phyloP scores from a whole-genome alignment of 2,113 vertebrate genomes.

The Callocephalon fimbriatum region DNA sequence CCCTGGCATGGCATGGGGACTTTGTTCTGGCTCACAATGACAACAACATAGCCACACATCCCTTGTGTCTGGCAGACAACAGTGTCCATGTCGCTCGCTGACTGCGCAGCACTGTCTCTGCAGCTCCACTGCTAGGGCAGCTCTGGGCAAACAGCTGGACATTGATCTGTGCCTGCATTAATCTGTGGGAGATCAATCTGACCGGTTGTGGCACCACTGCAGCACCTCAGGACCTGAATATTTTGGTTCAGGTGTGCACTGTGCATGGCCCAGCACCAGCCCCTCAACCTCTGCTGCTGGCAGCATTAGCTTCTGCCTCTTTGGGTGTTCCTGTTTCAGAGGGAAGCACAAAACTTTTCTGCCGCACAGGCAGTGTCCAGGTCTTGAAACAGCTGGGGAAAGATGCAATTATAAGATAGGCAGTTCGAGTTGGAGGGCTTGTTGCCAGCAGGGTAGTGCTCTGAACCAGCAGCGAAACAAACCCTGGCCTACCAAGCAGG shows the following conservation, averaged over 20 bases:
- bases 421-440: background rate
- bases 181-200: background rate
- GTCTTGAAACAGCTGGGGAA: background rate
- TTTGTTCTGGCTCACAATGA: conserved; percentile 42
- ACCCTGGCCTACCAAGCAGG: background rate
- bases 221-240: background rate
- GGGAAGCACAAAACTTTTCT: background rate
- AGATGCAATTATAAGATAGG: background rate
- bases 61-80: background rate
- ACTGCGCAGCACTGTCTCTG: background rate
- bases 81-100: fast-evolving
- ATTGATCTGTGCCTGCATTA: background rate
- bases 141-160: background rate
- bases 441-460: background rate
- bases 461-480: background rate
- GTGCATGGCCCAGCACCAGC: background rate
- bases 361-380: background rate
- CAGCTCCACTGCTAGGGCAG: background rate
- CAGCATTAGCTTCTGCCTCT: background rate
- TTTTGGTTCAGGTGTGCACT: background rate
- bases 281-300: background rate
- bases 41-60: background rate
- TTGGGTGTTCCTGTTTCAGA: background rate
- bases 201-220: background rate
- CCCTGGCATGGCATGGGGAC: background rate